Conservation (phyloP, 2,888 invertebrate species). For the Leptinotarsa juncta region DNA sequence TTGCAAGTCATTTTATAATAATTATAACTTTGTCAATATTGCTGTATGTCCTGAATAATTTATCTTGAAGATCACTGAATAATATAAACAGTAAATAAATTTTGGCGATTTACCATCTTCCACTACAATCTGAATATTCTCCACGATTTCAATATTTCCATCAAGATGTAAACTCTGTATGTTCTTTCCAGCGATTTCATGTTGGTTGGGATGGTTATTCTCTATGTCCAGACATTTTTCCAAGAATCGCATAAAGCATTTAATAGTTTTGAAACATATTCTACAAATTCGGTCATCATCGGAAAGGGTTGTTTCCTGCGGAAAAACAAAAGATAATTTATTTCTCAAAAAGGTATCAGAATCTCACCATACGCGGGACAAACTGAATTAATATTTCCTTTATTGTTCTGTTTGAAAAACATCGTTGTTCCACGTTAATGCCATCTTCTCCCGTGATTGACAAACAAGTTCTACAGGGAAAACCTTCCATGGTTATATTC, state of each 20-base stretch:
- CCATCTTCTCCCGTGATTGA: slow-evolving; percentile 25
- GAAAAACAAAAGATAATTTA: slow-evolving; percentile 18
- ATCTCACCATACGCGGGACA: slow-evolving; percentile 38
- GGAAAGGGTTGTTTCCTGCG: slow-evolving; percentile 35
- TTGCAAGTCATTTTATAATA: too few relatives aligned
- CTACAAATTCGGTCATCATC: slow-evolving; percentile 37
- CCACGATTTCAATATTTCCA: slow-evolving; percentile 29
- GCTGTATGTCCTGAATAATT: too few relatives aligned
- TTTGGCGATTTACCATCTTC: slow-evolving; percentile 29
- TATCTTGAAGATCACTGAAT: too few relatives aligned
- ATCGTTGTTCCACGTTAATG: slow-evolving; percentile 27
- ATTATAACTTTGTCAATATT: too few relatives aligned
- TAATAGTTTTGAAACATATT: slow-evolving; percentile 37
- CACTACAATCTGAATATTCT: slow-evolving; percentile 34
- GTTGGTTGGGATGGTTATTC: slow-evolving; percentile 11
- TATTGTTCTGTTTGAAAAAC: slow-evolving; percentile 28
- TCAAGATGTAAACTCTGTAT: slow-evolving; percentile 26
- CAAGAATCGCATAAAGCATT: slow-evolving; percentile 34
- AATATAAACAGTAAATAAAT: neutral
- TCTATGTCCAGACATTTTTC: slow-evolving; percentile 42
- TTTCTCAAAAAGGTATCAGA: too few relatives aligned
- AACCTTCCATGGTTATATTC: slow-evolving; percentile 34
- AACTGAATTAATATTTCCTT: slow-evolving; percentile 38
- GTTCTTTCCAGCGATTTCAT: slow-evolving; percentile 10
- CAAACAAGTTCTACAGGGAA: slow-evolving; percentile 39